Evolutionary conservation across 2,113 vertebrate genomes (phyloP), one percentile per base, ranked within the genome.

Genomic region (Indri indri): DNA sequence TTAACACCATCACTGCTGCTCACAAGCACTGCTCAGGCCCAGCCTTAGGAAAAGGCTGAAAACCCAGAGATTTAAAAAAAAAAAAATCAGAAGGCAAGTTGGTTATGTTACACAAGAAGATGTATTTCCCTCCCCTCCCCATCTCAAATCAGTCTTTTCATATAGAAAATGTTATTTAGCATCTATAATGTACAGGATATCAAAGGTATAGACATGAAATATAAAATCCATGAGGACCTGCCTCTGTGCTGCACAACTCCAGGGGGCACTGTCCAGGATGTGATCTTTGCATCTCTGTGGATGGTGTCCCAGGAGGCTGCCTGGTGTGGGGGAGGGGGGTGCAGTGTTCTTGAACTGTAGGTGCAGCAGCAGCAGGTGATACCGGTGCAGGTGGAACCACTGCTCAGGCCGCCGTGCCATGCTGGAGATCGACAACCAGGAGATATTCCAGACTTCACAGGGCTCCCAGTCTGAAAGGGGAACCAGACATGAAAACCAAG

Each of bases 401-500:
- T 8, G 20, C 30, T 17, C 70, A 57, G 93, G 40, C 37, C 40
- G 23, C 40, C 0, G 1, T 32, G 61, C 20, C 54, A 2, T 5
- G 23, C 61, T 37, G 45, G 73, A 37, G 80, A 32, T 30, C 34
- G 63, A 61, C 45, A 1, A 16, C 27, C 65, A 32, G 88, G 82
- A 30, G 42, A 5, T 42, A 22, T 2, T 88, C 22, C 8, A 2
- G 79, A 27, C 82, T 45, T 90, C 52, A 14, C 77, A 81, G 87
- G 20, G 40, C 80, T 85, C 25, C 5, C 37, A 23, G 81, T 66
- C 81, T 68, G 81, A 96, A 95, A 94, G 88, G 88, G 82, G 89
- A 95, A 89, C 81, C 88, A 86, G 91, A 70, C 4, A 0, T 61
- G 84, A 97, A 96, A 98, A 93, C 70, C 47, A 82, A 97, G 94